Base-by-base conservation (phyloP, 2,797 vertebrate genomes). In the Paratrypauchen microcephalus region DNA sequence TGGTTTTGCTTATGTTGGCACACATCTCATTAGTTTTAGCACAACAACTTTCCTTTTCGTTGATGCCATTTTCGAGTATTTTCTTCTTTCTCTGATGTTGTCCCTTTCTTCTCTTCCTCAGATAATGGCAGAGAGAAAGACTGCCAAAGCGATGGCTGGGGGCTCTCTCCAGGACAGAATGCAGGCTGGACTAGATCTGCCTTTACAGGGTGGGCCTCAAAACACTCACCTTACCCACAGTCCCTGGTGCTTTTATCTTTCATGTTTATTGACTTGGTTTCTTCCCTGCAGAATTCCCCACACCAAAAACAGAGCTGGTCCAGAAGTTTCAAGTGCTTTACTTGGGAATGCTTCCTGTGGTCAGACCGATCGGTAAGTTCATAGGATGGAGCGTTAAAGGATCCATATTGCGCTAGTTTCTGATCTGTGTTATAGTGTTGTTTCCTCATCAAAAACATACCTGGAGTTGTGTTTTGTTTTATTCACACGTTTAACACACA, bases 61-160 rank as follows among this genome's bases (percentile, higher is more conserved):
- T 74, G 65, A 62, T 11, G 0, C 15, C 59, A 65, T 72, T 76
- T 81, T 54, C 63, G 79, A 68, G 71, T 56, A 39, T 64, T 77
- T 69, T 74, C 36, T 65, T 56, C 50, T 21, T 2, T 61, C 15
- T 58, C n/a, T 65, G 28, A 50, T 48, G 26, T 60, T 24, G 8
- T 45, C 5, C 50, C 13, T 16, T 30, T 68, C 39, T 68, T 19
- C 52, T 68, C 39, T 68, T 19, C 52, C 77, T 32, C 79, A 99
- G 97, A 99, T 99, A 91, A 99, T 99, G 97, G 95, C 97, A 0
- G 97, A 98, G 86, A 89, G 97, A 89, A 99, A 96, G 94, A 96
- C 94, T 88, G 96, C 97, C 91, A 98, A 97, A 95, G 96, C 97
- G 41, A 90, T 96, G 92, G 95, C 96, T 81, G 95, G 96, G 85